These are phyloP conservation scores for Heliopora coerulea DNA, from an alignment of 92 coral and sea anemone genomes.

Conservation along the genomic window DNA sequence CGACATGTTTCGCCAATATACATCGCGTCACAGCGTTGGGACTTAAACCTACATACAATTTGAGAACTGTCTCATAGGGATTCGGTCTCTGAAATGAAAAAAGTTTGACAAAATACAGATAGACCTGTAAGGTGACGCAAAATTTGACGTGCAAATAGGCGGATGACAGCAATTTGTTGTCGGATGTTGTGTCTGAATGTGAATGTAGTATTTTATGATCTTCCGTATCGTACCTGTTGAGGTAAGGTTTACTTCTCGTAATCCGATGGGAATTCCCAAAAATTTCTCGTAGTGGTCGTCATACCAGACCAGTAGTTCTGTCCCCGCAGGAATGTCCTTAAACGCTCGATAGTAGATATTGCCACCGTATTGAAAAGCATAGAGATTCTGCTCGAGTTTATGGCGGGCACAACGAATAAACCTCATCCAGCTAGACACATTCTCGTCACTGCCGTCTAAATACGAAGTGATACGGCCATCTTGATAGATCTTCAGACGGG, in stretches of 20 bases:
- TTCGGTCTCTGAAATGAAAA: too few species aligned
- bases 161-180: too few species aligned
- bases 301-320: constrained; percentile 90
- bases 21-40: too few species aligned
- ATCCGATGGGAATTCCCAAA: constrained; percentile 89
- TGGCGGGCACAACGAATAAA: constrained; percentile 86
- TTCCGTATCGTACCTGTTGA: constrained; percentile 1
- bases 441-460: constrained; percentile 78
- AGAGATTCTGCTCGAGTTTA: constrained; percentile 80
- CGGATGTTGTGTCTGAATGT: too few species aligned
- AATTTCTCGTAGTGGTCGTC: constrained; percentile 81
- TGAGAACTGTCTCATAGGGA: too few species aligned
- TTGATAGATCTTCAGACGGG: constrained; percentile 57
- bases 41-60: too few species aligned
- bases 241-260: constrained; percentile 42
- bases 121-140: too few species aligned
- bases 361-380: constrained; percentile 70
- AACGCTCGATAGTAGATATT: constrained; percentile 87
- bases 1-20: too few species aligned
- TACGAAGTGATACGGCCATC: constrained; percentile 60
- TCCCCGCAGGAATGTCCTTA: constrained; percentile 65
- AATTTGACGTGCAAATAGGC: too few species aligned
- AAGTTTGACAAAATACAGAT: too few species aligned
- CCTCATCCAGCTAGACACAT: constrained; percentile 88
- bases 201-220: neutral